phyloP scores from a whole-genome alignment of 2,113 vertebrate genomes.

The Aegithalos caudatus region DNA sequence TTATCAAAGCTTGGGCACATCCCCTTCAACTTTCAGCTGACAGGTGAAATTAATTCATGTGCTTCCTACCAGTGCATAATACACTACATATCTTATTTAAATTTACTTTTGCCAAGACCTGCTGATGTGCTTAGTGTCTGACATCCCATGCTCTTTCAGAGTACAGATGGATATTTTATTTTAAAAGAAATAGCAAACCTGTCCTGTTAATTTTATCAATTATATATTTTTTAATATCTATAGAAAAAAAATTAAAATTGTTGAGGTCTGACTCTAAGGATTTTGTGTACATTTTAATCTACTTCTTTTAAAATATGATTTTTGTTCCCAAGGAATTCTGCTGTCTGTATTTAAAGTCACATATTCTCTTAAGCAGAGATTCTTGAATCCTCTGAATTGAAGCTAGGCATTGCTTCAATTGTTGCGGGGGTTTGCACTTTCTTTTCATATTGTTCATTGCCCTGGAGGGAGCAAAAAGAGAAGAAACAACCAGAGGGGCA shows the following conservation, averaged over 20 bases:
- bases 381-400: background rate
- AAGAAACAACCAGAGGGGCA: background rate
- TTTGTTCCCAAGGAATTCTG: background rate
- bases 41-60: slow-evolving; percentile 56
- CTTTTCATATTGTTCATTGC: background rate
- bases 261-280: background rate
- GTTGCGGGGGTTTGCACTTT: background rate
- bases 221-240: background rate
- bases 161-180: slow-evolving; percentile 34
- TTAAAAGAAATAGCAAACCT: slow-evolving; percentile 18
- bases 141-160: slow-evolving; percentile 55
- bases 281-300: background rate
- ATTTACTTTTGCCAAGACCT: slow-evolving; percentile 57
- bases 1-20: slow-evolving; percentile 27
- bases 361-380: background rate
- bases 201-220: slow-evolving; percentile 4
- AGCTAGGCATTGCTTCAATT: background rate
- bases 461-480: background rate
- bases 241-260: background rate
- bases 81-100: slow-evolving; percentile 72
- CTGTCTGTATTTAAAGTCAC: background rate
- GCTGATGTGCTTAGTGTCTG: slow-evolving; percentile 41
- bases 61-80: slow-evolving; percentile 19
- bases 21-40: slow-evolving; percentile 40
- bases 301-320: background rate